Base-by-base conservation (phyloP, 2,797 vertebrate genomes). In the Sebastes hubbsi region DNA sequence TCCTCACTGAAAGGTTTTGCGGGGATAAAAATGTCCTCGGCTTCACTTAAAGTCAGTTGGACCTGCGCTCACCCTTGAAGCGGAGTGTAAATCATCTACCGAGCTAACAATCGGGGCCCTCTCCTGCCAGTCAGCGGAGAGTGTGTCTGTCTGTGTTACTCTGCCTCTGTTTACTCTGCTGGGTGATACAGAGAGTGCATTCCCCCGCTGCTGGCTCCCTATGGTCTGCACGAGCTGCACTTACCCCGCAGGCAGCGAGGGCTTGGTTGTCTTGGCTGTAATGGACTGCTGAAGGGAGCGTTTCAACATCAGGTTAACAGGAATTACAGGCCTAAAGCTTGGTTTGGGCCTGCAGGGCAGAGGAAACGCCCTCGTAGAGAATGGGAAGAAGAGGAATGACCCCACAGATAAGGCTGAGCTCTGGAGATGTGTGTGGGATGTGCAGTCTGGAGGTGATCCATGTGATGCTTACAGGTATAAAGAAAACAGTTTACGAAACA, bases 251-350 rank as follows among this genome's bases (percentile, higher is more conserved):
- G 93, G 92, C 90, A 89, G 80, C 29, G 77, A 87, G 82, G 75
- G 85, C 80, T 92, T 84, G 92, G 94, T 93, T 93, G 94, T 94
- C 93, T 91, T 82, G 75, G 89, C 81, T 83, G 91, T 94, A 94
- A 96, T 93, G 89, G 92, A 92, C 92, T 93, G 94, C 93, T 94
- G 94, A 95, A 93, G 93, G 90, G 90, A 90, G 85, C 83, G 61
- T 94, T 94, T 96, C 91, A 92, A 93, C 92, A 93, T 92, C 89
- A 87, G 93, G 94, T 94, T 95, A 95, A 91, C 91, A 83, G 87
- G 92, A 93, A 95, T 96, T 94, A 95, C 89, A 92, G 83, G 90
- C 81, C 83, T 80, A 78, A 89, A 86, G 81, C 83, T 86, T 56
- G 84, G 75, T 80, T 79, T 65, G 73, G 81, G 87, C 88, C 90